Conservation (phyloP, 2,113 vertebrate genomes). For the Chlorodrepanis virens region DNA sequence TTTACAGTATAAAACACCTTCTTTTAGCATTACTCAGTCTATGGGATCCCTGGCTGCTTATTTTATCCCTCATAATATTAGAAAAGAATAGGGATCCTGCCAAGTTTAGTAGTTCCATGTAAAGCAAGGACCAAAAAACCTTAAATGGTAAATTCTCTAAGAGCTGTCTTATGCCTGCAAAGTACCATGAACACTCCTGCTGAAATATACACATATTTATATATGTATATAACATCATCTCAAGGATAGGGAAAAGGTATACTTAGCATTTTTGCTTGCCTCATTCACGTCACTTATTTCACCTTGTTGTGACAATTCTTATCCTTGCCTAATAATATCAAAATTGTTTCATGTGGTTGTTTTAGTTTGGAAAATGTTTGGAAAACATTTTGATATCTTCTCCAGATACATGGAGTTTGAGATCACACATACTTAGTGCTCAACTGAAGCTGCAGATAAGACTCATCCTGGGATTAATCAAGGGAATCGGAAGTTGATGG, state of each 20-base stretch:
- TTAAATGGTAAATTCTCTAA: conserved; percentile 21
- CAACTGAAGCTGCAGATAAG: neutral
- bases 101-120: conserved; percentile 19
- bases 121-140: conserved; percentile 14
- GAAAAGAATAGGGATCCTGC: neutral
- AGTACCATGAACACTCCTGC: neutral
- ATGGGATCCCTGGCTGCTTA: conserved; percentile 14
- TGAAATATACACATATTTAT: neutral
- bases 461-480: neutral
- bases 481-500: neutral
- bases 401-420: neutral
- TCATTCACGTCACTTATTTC: neutral
- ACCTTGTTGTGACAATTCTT: neutral
- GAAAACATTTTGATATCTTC: neutral
- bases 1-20: conserved; percentile 63
- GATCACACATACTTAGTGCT: neutral
- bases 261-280: neutral
- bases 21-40: conserved; percentile 45
- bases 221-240: neutral
- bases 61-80: conserved; percentile 2
- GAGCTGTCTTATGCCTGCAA: neutral
- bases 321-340: neutral
- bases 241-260: neutral
- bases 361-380: neutral
- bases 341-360: neutral